Evolutionary conservation across 2,888 invertebrate species (phyloP).

Genomic region (Koerneria pararmatus): DNA sequence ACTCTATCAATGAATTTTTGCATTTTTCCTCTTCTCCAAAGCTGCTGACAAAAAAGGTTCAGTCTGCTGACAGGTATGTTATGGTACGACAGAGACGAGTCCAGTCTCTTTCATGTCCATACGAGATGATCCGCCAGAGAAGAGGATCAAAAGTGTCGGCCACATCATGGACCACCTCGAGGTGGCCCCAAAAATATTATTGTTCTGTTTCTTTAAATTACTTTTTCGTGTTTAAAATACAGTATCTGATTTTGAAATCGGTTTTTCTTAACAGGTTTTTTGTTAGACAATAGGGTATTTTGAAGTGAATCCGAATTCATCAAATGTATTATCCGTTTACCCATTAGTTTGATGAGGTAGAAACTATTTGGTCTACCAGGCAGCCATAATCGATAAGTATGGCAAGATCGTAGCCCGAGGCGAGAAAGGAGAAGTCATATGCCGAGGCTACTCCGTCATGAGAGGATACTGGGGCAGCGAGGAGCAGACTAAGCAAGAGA

Average conservation of each 20-base stretch:
- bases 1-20: too few species aligned
- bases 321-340: too few species aligned
- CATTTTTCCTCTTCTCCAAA: too few species aligned
- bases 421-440: conserved; percentile 52
- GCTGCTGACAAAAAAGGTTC: not conserved
- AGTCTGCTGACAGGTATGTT: conserved; percentile 62
- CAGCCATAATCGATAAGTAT: conserved; percentile 49
- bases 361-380: conserved; percentile 25
- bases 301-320: too few species aligned
- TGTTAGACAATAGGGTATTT: too few species aligned
- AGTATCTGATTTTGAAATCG: too few species aligned
- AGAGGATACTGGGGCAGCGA: conserved; percentile 76
- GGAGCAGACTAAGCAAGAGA: conserved; percentile 71
- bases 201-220: too few species aligned
- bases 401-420: conserved; percentile 48
- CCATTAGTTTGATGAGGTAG: too few species aligned
- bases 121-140: conserved; percentile 63
- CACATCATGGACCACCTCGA: conserved; percentile 66
- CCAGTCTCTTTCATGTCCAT: conserved; percentile 66
- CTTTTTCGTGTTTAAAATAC: too few species aligned
- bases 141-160: conserved; percentile 65
- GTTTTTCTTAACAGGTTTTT: too few species aligned
- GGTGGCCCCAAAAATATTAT: conserved; percentile 60
- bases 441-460: conserved; percentile 73
- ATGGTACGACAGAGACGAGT: conserved; percentile 69